Base-by-base conservation (phyloP, 2,888 invertebrate species). In the Drosophila differens region DNA sequence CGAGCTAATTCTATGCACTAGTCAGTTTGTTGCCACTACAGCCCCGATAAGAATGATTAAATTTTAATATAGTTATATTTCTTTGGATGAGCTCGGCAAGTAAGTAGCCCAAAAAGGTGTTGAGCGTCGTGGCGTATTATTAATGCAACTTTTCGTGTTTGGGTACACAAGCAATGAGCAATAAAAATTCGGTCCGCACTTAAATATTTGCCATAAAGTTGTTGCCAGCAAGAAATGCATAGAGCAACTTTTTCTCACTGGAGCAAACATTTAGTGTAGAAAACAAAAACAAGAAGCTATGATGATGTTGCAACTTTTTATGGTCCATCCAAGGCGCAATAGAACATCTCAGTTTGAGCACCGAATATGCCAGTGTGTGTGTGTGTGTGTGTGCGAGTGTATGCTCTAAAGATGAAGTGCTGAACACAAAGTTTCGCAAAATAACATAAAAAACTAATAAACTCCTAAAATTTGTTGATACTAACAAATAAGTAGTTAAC, bases 241-340 rank as follows among this genome's bases (percentile, higher is more conserved):
- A 82, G 79, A 74, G 68, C 70, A 84, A 86, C 75, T 84, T 84
- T 84, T 77, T 52, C 62, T 53, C 59, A 71, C 71, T 75, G 54
- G 60, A 51, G 67, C 79, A 74, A 74, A 67, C 66, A 68, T 22
- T 57, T 39, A 61, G 12, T 30, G 22, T 47, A 47, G 47, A 41
- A 39, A 47, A 35, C 3, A 58, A 58, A 44, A 66, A 77, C 53
- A 59, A 69, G 54, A 62, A 71, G 61, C 80, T 63, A 66, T 83
- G 85, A 85, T 84, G 84, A 84, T 83, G 84, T 62, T 82, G 84
- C 83, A 85, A 84, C 80, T 84, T 83, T 84, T 84, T 81, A 82
- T 74, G 69, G 67, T 54, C 68, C 66, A 61, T 61, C 55, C 55
- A 74, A 70, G 70, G 72, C 70, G 78, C 72, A 62, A 73, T 68